Evolutionary conservation across 2,797 vertebrate species (phyloP).

Genomic region (Pseudochromis fuscus): DNA sequence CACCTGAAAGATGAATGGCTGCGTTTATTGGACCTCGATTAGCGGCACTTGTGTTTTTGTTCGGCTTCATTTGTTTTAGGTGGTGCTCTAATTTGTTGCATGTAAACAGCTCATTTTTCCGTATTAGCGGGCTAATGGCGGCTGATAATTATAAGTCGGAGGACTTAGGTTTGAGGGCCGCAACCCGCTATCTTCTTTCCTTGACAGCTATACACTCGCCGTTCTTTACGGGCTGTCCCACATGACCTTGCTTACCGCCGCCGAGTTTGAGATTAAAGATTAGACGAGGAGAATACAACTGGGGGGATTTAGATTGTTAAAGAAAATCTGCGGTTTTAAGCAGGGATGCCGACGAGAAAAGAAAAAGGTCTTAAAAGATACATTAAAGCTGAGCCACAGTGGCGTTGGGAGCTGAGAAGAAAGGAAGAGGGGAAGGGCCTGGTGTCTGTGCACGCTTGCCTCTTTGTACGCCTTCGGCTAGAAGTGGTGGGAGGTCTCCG

Average conservation of each 20-base stretch:
- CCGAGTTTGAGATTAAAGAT: constrained; percentile 65
- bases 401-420: constrained; percentile 39
- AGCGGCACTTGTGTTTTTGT: constrained; percentile 43
- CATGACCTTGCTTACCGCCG: constrained; percentile 60
- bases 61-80: constrained; percentile 66
- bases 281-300: constrained; percentile 56
- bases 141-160: constrained; percentile 42
- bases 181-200: constrained; percentile 19
- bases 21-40: constrained; percentile 34
- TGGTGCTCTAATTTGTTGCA: constrained; percentile 70
- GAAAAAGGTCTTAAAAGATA: constrained; percentile 67
- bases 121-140: constrained; percentile 64
- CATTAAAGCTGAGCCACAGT: constrained; percentile 59
- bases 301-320: constrained; percentile 63
- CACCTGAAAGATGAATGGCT: constrained; percentile 36
- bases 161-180: constrained; percentile 27
- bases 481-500: constrained; percentile 64
- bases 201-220: constrained; percentile 8
- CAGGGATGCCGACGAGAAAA: constrained; percentile 48
- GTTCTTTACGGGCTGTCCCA: constrained; percentile 38
- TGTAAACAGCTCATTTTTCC: constrained; percentile 72
- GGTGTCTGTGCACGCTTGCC: constrained; percentile 14
- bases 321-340: constrained; percentile 61
- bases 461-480: constrained; percentile 56
- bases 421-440: neutral